Evolutionary conservation across 2,113 vertebrate genomes (phyloP), one percentile per base, ranked within the genome.

Genomic region (Xiphophorus hellerii): DNA sequence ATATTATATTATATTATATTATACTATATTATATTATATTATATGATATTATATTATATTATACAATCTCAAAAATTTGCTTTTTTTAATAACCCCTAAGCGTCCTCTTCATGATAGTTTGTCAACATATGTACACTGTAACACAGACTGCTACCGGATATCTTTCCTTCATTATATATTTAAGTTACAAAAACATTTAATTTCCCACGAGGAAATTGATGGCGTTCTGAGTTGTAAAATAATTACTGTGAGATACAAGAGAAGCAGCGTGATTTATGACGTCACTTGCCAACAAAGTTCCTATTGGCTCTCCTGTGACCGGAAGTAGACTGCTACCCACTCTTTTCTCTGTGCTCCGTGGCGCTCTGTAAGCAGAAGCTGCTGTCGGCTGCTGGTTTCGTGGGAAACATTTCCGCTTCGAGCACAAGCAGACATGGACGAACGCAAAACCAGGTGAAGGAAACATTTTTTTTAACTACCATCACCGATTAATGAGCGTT

Each of bases 311-410:
- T 1, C 30, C 69, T 22, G 12, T 17, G 66, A 83, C 78, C 92
- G 93, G 94, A 94, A 93, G 81, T 76, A 48, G 62, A 60, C 29
- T 31, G 0, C 31, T 48, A 73, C 62, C 77, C 78, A 84, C 82
- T 91, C 87, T 80, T 74, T 66, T 83, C 77, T 83, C 68, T 86
- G 67, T 88, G 89, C 90, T 88, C 94, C 94, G 94, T 94, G 94
- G 94, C 94, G 92, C 85, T 87, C 72, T 48, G 69, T 37, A 17
- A 30, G 37, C 78, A 69, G 60, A 66, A 64, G 44, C 73, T 35
- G 15, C 4, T 39, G 3, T 58, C 67, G 0, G 73, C 22, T 2
- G 79, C 25, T 37, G 69, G 25, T 15, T 69, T 58, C 1, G 2
- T 1, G 13, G 25, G 9, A 30, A 68, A 67, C 20, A 20, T 20